A percentile compares a stretch with the other conserved stretches of the same genome.
Evolutionary conservation across 2,888 invertebrate genomes (phyloP).

Genomic region (Silvanus unidentatus): DNA sequence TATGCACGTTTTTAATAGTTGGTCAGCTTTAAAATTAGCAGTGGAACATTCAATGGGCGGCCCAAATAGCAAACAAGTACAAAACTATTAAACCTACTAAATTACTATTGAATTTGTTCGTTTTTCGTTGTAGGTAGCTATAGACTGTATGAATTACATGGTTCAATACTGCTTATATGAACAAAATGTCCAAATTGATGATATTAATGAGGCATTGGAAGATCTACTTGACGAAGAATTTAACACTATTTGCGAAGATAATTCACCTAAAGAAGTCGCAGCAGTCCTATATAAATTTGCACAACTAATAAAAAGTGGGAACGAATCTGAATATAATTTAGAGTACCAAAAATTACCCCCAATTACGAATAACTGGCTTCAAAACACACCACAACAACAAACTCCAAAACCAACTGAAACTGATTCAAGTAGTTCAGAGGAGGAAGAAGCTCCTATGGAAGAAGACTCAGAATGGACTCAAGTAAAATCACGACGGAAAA

Average conservation of each 20-base stretch:
- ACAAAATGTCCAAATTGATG: conserved; percentile 52
- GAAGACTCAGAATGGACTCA: conserved; percentile 64
- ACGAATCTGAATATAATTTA: conserved; percentile 41
- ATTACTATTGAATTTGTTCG: conserved; percentile 19
- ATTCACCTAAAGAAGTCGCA: conserved; percentile 51
- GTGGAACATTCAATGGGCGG: conserved; percentile 72
- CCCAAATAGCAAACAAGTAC: conserved; percentile 61
- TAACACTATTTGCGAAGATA: conserved; percentile 66
- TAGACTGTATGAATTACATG: conserved; percentile 59
- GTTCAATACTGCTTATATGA: conserved; percentile 57
- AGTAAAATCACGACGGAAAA: conserved; percentile 50
- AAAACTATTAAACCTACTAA: conserved; percentile 5
- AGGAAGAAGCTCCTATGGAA: conserved; percentile 30
- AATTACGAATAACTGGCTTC: conserved; percentile 43
- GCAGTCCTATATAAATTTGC: conserved; percentile 39
- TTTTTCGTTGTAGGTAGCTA: conserved; percentile 51
- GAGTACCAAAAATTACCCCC: conserved; percentile 55
- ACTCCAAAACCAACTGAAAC: conserved; percentile 14
- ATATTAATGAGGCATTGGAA: conserved; percentile 59
- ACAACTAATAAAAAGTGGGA: conserved; percentile 38
- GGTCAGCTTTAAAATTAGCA: conserved; percentile 65
- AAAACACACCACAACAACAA: conserved; percentile 14
- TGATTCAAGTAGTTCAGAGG: conserved; percentile 8
- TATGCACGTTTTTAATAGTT: conserved; percentile 63
- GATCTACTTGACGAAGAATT: conserved; percentile 70